phyloP scores from a whole-genome alignment of 2,797 vertebrate genomes.

The Pelodytes ibericus region DNA sequence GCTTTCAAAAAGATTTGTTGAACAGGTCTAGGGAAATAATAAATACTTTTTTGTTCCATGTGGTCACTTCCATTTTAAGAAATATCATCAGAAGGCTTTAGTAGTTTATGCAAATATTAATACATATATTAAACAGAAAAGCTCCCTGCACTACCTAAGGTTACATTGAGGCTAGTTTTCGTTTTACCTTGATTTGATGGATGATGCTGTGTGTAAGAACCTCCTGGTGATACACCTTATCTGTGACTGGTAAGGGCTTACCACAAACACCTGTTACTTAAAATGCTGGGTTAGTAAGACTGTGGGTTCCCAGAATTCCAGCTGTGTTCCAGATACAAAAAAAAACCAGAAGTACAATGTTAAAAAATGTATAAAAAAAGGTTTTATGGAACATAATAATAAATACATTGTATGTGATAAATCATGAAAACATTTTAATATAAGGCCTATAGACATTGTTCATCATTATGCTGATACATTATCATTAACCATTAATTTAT shows the following conservation, averaged over 20 bases:
- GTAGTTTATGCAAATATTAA: not conserved
- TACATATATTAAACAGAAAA: not conserved
- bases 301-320: not conserved
- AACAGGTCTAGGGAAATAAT: no score
- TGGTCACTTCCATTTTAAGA: not conserved
- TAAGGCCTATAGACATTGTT: no score
- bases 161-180: not conserved
- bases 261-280: not conserved
- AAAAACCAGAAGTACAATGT: no score
- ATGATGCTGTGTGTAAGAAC: not conserved
- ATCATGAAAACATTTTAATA: no score
- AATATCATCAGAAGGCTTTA: not conserved
- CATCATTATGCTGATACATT: no score
- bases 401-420: no score
- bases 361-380: no score
- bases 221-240: constrained; percentile 1
- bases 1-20: no score
- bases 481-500: no score
- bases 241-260: not conserved
- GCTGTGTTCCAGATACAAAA: not conserved
- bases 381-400: no score
- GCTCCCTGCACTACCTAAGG: not conserved
- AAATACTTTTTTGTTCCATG: no score
- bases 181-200: not conserved
- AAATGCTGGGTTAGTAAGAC: not conserved